These are phyloP conservation scores for Vulpes ferrilata DNA, from an alignment of 2,113 vertebrate species.

Conservation along the genomic window DNA sequence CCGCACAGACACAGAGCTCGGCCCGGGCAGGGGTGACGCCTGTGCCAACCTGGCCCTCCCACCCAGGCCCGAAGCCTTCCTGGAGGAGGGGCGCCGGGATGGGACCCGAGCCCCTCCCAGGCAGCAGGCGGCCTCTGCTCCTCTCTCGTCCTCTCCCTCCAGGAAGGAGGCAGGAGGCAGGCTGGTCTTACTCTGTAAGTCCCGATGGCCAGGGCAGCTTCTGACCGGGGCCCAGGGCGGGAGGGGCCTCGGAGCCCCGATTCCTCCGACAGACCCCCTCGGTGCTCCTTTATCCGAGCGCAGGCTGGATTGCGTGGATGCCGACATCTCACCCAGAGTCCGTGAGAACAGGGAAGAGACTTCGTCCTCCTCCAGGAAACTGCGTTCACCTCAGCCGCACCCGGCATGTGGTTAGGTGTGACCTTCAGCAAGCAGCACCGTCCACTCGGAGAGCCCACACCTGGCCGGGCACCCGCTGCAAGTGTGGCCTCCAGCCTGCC, in stretches of 20 bases:
- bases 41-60: background rate
- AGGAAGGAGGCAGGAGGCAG: background rate
- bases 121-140: background rate
- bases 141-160: background rate
- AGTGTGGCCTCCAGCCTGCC: background rate
- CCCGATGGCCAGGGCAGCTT: too few species aligned
- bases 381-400: background rate
- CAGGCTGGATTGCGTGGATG: background rate
- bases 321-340: background rate
- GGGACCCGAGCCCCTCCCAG: background rate
- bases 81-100: background rate
- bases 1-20: background rate
- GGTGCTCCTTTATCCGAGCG: background rate
- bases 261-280: background rate
- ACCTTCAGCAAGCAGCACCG: background rate
- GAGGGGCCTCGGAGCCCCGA: background rate
- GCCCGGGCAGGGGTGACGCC: background rate
- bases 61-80: background rate
- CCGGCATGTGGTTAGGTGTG: background rate
- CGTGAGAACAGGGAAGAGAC: background rate
- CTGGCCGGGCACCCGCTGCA: background rate
- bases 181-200: background rate
- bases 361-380: background rate
- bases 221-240: background rate
- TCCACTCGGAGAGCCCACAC: background rate